Conservation (phyloP, 64 coral and sea anemone genomes). For the Montipora foliosa region DNA sequence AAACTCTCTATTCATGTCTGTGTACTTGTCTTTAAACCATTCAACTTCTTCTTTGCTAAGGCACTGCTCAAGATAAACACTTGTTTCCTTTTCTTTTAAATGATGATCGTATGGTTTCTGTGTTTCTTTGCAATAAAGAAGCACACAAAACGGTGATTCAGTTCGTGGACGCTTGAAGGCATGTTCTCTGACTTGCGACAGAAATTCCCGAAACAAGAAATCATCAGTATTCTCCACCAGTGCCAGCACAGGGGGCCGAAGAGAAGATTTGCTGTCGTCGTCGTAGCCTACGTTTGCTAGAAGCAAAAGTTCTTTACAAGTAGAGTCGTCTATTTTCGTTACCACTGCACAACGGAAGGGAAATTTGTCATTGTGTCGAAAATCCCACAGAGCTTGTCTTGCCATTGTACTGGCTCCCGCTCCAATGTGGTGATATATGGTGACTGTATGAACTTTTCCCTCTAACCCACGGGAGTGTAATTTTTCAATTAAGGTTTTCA, state of each 20-base stretch:
- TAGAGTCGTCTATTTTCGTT: conserved; percentile 27
- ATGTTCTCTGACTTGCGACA: conserved; percentile 31
- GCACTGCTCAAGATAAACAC: conserved; percentile 38
- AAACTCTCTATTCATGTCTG: not conserved
- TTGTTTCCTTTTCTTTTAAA: not conserved
- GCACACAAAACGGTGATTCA: conserved; percentile 28
- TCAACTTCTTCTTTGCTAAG: conserved; percentile 24
- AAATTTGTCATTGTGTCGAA: not conserved
- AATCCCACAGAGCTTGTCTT: conserved; percentile 64
- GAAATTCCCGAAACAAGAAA: conserved; percentile 59
- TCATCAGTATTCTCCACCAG: conserved; percentile 58
- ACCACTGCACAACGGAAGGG: conserved; percentile 55
- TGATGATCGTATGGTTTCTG: conserved; percentile 12
- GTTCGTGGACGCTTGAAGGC: not conserved
- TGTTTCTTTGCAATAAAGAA: conserved; percentile 60
- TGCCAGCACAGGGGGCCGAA: conserved; percentile 28
- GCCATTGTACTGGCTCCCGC: conserved; percentile 57
- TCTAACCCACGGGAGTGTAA: not conserved
- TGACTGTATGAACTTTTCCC: conserved; percentile 42
- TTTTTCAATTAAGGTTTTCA: conserved; percentile 40
- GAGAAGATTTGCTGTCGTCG: not conserved
- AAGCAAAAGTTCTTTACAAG: conserved; percentile 49
- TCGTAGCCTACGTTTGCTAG: conserved; percentile 50
- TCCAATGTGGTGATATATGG: conserved; percentile 49
- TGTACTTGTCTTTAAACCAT: conserved; percentile 71